phyloP scores from a whole-genome alignment of 1,140 invertebrate genomes.

The Drosophila gunungcola region DNA sequence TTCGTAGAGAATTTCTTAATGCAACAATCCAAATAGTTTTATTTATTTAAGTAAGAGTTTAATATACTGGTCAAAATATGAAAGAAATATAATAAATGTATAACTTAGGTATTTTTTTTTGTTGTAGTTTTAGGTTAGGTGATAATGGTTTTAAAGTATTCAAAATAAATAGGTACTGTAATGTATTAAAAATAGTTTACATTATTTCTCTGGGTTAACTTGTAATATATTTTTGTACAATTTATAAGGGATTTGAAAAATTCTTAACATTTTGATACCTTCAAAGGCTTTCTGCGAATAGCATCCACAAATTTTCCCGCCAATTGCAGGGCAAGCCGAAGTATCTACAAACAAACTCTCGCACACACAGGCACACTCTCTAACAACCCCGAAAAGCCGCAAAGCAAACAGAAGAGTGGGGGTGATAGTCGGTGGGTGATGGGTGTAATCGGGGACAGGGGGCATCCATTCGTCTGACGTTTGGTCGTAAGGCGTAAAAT shows the following conservation, averaged over 20 bases:
- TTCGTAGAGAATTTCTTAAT: too few relatives aligned
- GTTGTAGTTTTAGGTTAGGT: too few relatives aligned
- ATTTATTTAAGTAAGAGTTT: too few relatives aligned
- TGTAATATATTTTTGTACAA: too few relatives aligned
- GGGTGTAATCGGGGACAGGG: slow-evolving; percentile 4
- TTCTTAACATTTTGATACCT: slow-evolving; percentile 41
- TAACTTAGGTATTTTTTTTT: too few relatives aligned
- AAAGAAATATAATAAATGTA: too few relatives aligned
- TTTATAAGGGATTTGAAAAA: neutral
- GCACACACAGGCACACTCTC: slow-evolving; percentile 31
- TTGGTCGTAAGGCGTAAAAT: slow-evolving; percentile 60
- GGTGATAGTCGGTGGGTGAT: slow-evolving; percentile 6
- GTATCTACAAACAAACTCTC: slow-evolving; percentile 68
- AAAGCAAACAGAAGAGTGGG: slow-evolving; percentile 60
- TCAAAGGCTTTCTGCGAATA: slow-evolving; percentile 46
- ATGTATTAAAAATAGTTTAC: too few relatives aligned
- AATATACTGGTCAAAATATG: too few relatives aligned
- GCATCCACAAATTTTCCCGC: slow-evolving; percentile 79
- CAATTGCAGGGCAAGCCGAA: slow-evolving; percentile 80
- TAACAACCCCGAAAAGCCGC: slow-evolving; percentile 79
- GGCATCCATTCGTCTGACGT: slow-evolving; percentile 34
- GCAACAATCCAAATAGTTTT: too few relatives aligned
- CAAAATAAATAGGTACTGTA: too few relatives aligned
- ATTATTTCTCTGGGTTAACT: too few relatives aligned
- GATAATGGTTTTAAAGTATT: too few relatives aligned